Percentiles rank a stretch among this genome's conserved stretches.
These are phyloP conservation scores for Chiloscyllium plagiosum DNA, from an alignment of 2,113 vertebrate species.

Conservation along the genomic window DNA sequence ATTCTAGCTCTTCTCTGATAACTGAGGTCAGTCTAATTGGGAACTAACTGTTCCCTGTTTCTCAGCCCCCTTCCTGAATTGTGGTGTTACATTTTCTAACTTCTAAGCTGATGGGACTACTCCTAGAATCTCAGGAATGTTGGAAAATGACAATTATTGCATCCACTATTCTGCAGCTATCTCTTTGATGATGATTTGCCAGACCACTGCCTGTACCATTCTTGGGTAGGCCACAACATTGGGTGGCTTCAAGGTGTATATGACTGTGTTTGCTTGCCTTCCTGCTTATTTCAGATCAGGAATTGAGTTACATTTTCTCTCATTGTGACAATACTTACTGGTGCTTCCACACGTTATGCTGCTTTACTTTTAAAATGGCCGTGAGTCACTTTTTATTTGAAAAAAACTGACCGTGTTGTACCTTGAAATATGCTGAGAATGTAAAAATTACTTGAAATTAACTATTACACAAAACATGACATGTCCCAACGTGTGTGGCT, in stretches of 20 bases:
- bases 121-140: no score
- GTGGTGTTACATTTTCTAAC: no score
- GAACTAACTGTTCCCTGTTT: no score
- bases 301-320: neutral
- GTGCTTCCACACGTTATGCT: neutral
- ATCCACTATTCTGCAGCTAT: neutral
- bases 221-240: neutral
- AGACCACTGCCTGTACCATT: neutral
- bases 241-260: neutral
- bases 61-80: no score
- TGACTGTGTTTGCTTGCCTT: neutral
- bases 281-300: neutral
- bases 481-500: neutral
- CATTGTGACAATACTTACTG: neutral
- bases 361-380: neutral
- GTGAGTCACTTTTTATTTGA: neutral
- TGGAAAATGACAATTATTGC: neutral
- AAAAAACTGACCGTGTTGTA: neutral
- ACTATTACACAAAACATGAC: neutral
- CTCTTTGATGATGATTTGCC: neutral
- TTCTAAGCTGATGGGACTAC: no score
- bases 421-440: neutral
- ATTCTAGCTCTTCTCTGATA: no score
- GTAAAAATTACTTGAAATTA: neutral
- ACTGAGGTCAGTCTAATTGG: no score